Percentiles rank a stretch among this genome's conserved stretches.
These are phyloP conservation scores for Paedocypris micromegethes DNA, from an alignment of 2,797 vertebrate genomes.

Conservation along the genomic window DNA sequence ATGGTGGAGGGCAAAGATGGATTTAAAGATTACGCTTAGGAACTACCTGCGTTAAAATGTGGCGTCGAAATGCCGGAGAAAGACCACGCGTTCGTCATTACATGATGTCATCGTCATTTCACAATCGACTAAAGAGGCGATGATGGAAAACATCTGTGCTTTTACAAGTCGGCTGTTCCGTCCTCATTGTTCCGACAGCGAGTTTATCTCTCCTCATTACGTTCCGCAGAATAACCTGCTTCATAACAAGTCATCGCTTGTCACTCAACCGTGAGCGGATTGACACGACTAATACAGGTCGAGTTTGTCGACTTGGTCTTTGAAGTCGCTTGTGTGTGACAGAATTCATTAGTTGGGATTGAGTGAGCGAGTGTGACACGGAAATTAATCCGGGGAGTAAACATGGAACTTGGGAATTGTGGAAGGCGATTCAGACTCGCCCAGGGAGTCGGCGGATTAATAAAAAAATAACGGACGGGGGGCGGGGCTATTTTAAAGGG, in stretches of 20 bases:
- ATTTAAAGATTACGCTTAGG: too few relatives aligned
- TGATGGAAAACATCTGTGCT: conserved; percentile 42
- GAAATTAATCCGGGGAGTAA: conserved; percentile 13
- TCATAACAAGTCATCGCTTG: background rate
- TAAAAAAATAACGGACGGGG: too few relatives aligned
- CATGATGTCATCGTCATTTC: conserved; percentile 19
- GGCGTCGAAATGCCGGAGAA: background rate
- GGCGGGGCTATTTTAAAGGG: too few relatives aligned
- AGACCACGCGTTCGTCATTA: conserved; percentile 6
- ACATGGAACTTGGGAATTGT: conserved; percentile 9
- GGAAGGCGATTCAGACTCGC: conserved; percentile 29
- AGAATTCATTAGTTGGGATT: conserved; percentile 1
- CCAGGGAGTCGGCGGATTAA: conserved; percentile 56
- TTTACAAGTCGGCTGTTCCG: conserved; percentile 41
- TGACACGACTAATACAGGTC: conserved; percentile 4
- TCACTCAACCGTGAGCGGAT: conserved; percentile 22
- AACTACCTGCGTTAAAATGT: background rate
- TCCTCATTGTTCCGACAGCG: conserved; percentile 25
- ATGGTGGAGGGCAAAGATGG: too few relatives aligned
- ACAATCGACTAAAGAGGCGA: conserved; percentile 25
- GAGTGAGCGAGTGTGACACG: background rate
- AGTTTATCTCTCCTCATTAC: conserved; percentile 29
- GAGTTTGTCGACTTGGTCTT: conserved; percentile 10
- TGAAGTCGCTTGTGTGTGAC: background rate
- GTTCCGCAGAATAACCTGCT: conserved; percentile 24